Conservation (phyloP, 2,113 vertebrate species). For the Corvus moneduloides region DNA sequence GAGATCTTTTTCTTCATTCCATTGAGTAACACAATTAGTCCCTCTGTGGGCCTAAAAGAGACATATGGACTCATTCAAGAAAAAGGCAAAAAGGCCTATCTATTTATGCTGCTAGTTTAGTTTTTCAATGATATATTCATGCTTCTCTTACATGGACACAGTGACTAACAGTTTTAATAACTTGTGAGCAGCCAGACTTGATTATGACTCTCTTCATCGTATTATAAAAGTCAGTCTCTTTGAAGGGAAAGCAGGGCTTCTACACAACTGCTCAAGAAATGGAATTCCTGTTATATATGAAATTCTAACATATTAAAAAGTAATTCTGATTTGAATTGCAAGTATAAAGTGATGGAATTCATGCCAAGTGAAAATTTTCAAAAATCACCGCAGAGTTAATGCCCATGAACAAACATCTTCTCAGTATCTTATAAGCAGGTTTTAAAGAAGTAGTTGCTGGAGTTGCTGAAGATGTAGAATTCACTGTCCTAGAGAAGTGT, state of each 20-base stretch:
- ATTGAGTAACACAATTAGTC: background rate
- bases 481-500: background rate
- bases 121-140: background rate
- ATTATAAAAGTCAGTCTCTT: background rate
- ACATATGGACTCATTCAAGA: background rate
- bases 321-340: background rate
- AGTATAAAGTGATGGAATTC: background rate
- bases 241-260: background rate
- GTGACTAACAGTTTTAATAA: conserved; percentile 32
- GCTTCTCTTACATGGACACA: background rate
- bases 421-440: background rate
- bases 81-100: background rate
- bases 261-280: background rate
- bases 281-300: background rate
- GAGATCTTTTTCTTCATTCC: background rate
- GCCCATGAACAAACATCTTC: background rate
- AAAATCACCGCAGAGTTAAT: background rate
- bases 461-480: background rate
- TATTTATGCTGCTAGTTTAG: background rate
- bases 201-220: background rate
- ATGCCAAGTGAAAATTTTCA: background rate
- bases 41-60: background rate
- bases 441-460: background rate
- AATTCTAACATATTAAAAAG: background rate
- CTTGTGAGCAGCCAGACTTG: background rate